Evolutionary conservation across 2,888 invertebrate genomes (phyloP).

Genomic region (Dynastes grantii): DNA sequence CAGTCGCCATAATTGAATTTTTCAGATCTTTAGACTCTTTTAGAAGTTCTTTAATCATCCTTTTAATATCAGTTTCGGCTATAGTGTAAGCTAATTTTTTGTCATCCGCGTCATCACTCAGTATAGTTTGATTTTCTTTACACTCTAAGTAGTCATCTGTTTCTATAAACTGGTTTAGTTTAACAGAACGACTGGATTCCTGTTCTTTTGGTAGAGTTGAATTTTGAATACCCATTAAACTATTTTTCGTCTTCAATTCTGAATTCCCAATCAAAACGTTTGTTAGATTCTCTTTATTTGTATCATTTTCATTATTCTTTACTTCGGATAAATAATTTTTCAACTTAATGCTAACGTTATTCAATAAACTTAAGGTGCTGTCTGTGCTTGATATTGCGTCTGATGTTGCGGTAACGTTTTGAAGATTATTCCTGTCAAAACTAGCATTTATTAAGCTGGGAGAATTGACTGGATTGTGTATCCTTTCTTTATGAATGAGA

Average conservation of each 20-base stretch:
- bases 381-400: slow-evolving; percentile 22
- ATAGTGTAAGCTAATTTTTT: slow-evolving; percentile 46
- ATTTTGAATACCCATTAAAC: too few species aligned
- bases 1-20: slow-evolving; percentile 42
- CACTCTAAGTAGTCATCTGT: background rate
- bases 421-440: background rate
- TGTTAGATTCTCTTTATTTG: background rate
- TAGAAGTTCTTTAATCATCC: slow-evolving; percentile 51
- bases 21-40: slow-evolving; percentile 48
- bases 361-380: slow-evolving; percentile 43
- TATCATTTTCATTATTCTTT: background rate
- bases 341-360: slow-evolving; percentile 41
- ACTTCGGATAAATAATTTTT: slow-evolving; percentile 40
- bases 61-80: slow-evolving; percentile 48
- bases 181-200: background rate
- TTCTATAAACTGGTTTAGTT: background rate
- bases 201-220: background rate
- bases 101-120: slow-evolving; percentile 18
- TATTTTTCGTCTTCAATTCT: background rate
- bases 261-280: background rate
- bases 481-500: background rate
- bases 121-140: slow-evolving; percentile 1
- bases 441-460: slow-evolving; percentile 21
- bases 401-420: background rate
- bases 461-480: slow-evolving; percentile 21